These are phyloP conservation scores for Xestia ashworthii DNA, from an alignment of 2,888 invertebrate species.

Conservation along the genomic window DNA sequence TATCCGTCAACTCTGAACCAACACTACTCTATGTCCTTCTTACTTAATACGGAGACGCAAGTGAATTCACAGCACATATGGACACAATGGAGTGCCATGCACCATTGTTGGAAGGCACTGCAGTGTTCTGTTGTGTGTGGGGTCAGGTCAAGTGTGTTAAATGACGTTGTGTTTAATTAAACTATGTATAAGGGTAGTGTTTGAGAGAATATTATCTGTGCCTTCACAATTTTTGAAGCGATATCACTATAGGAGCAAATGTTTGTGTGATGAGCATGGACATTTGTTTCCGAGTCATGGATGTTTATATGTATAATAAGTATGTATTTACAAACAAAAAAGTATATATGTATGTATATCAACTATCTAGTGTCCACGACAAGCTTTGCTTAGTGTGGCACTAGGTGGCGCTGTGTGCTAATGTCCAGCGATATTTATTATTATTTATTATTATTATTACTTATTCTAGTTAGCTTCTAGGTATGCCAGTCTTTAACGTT, in stretches of 20 bases:
- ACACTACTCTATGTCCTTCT: constrained; percentile 15
- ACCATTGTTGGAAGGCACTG: constrained; percentile 52
- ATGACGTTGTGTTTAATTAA: constrained; percentile 45
- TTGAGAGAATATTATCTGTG: neutral
- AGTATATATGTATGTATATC: too few species aligned
- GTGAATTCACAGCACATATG: constrained; percentile 64
- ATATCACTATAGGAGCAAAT: too few species aligned
- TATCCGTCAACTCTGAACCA: neutral
- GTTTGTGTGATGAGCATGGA: too few species aligned
- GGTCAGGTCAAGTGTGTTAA: constrained; percentile 41
- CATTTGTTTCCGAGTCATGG: too few species aligned
- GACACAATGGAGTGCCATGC: constrained; percentile 65
- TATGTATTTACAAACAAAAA: too few species aligned
- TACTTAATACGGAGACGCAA: constrained; percentile 30
- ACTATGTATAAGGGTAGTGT: neutral
- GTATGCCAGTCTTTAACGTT: neutral
- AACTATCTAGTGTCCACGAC: too few species aligned
- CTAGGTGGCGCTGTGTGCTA: too few species aligned
- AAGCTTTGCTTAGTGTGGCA: too few species aligned
- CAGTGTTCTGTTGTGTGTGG: constrained; percentile 39
- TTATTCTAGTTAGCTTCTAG: neutral
- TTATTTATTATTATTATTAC: too few species aligned
- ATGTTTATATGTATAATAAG: too few species aligned
- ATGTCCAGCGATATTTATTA: too few species aligned
- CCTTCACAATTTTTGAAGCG: neutral